Evolutionary conservation across 2,888 invertebrate species (phyloP), one percentile per base, ranked within the genome.

Genomic region (Drosophila affinis): DNA sequence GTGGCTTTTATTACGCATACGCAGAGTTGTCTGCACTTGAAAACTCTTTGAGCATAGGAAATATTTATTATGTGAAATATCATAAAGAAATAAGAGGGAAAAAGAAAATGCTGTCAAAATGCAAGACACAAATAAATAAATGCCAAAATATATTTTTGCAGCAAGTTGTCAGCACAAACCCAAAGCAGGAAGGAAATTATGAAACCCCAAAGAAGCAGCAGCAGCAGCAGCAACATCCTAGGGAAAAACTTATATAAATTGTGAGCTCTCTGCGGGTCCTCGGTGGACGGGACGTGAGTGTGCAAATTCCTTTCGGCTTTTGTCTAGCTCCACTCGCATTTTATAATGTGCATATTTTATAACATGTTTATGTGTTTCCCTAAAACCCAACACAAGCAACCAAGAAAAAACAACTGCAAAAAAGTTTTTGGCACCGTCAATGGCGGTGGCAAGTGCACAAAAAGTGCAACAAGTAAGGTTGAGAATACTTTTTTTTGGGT

Each of bases 301-400:
- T 80, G 87, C 78, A 63, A 82, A 83, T 86, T 86, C 87, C 75
- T 59, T 62, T 87, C 69, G 87, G 81, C 87, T 88, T 82, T 87
- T 87, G 82, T 88, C 88, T 82, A 83, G 87, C 79, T 71, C 61
- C 55, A 62, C 62, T 74, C 64, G 61, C 74, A 73, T 81, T 87
- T 78, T 84, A 83, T 88, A 88, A 88, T 83, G 79, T 87, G 87
- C 87, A 83, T 83, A 83, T 83, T 88, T 88, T 88, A 83, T 84
- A 81, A 78, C 67, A 81, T 83, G 81, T 81, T 83, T 87, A 83
- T 83, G 87, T 71, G 73, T 73, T 81, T 70, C 69, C 79, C 59
- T 47, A 74, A 72, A 60, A 45, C 46, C 51, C 44, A 64, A n/a
- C 21, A 21, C 21, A 21, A 21, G 3, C 21, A 21, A 21, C 39